Percentiles rank a stretch among this genome's conserved stretches.
These are phyloP conservation scores for Cyrtonyx montezumae DNA, from an alignment of 2,113 vertebrate genomes.

Conservation along the genomic window DNA sequence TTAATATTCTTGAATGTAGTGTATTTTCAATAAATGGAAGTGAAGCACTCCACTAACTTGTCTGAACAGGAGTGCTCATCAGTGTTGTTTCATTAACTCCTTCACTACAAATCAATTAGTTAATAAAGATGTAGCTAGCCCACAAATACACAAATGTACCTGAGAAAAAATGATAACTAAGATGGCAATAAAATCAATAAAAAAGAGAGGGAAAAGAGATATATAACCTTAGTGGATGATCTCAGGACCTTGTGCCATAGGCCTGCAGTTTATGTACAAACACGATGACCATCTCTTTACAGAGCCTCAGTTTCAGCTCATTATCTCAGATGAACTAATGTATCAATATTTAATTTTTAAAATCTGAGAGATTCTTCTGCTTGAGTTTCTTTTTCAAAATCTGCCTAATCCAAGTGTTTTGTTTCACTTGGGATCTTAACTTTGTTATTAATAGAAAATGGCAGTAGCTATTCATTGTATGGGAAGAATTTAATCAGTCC, in stretches of 20 bases:
- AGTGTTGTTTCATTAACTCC: background rate
- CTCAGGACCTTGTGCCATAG: background rate
- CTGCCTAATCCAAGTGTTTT: background rate
- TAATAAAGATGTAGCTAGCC: background rate
- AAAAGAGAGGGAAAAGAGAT: background rate
- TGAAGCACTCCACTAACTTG: background rate
- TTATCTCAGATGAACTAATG: background rate
- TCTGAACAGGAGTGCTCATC: background rate
- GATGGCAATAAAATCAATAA: background rate
- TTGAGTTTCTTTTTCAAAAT: background rate
- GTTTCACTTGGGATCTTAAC: background rate
- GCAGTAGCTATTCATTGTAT: background rate
- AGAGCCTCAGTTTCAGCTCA: background rate
- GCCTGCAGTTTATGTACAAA: background rate
- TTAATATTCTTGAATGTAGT: background rate
- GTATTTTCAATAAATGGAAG: background rate
- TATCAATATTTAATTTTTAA: background rate
- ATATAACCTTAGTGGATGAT: background rate
- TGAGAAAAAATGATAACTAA: background rate
- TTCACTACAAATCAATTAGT: background rate
- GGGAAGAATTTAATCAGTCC: background rate
- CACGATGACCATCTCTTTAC: background rate
- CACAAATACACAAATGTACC: background rate
- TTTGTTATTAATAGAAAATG: background rate
- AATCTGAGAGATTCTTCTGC: background rate